These are phyloP conservation scores for Bergia sp. DNA, from an alignment of 92 coral and sea anemone genomes.

Conservation along the genomic window DNA sequence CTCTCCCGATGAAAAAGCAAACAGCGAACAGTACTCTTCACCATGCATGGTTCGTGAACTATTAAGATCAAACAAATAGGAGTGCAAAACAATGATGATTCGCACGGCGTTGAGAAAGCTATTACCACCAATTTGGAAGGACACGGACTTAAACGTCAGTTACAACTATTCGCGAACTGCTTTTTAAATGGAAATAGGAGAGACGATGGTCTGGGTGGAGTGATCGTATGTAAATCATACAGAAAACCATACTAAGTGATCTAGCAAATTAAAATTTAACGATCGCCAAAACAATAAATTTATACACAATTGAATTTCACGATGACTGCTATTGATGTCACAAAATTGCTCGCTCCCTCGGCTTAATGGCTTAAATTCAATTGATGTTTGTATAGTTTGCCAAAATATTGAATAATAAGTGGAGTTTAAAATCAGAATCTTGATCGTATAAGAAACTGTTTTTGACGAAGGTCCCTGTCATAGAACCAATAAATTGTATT, in stretches of 20 bases:
- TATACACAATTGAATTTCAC: conserved; percentile 28
- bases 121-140: background rate
- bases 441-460: background rate
- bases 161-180: background rate
- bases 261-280: conserved; percentile 47
- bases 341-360: conserved; percentile 8
- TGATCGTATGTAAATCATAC: background rate
- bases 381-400: conserved; percentile 26
- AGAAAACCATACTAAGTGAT: conserved; percentile 22
- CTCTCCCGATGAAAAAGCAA: background rate
- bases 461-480: background rate
- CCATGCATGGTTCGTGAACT: background rate
- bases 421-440: background rate
- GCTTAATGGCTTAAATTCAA: conserved; percentile 14
- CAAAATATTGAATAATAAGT: background rate
- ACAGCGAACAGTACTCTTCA: background rate
- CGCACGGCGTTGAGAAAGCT: background rate
- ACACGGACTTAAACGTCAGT: background rate
- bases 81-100: background rate
- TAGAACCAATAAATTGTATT: background rate
- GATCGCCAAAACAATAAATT: conserved; percentile 31
- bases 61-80: background rate
- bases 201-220: background rate
- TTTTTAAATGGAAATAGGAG: background rate
- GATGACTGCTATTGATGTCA: conserved; percentile 29